These are phyloP conservation scores for Kryphioiulus occultus DNA, from an alignment of 2,888 invertebrate genomes.

Conservation along the genomic window DNA sequence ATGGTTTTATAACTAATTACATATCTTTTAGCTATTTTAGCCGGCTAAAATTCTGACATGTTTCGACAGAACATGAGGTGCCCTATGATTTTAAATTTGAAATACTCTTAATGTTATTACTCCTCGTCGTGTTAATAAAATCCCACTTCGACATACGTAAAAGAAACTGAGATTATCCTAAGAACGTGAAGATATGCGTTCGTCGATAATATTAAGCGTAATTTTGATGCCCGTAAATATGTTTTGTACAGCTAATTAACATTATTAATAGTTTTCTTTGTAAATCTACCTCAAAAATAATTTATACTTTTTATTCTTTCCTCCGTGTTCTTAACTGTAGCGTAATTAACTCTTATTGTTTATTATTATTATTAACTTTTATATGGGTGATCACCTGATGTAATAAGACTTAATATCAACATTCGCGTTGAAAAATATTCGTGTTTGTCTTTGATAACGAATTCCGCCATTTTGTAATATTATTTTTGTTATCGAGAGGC, in stretches of 20 bases:
- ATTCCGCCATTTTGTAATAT: not conserved
- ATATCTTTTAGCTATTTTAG: no score
- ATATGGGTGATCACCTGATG: no score
- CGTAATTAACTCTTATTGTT: no score
- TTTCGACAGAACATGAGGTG: no score
- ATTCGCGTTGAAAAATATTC: not conserved
- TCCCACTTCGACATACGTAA: not conserved
- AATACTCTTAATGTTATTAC: not conserved
- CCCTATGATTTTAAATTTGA: no score
- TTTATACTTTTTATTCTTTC: not conserved
- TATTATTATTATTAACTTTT: no score
- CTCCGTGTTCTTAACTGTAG: no score
- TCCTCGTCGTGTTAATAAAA: not conserved
- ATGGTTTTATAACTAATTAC: no score
- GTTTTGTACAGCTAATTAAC: not conserved
- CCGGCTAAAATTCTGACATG: no score
- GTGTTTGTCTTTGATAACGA: not conserved
- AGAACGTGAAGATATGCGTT: no score
- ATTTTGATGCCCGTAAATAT: not conserved
- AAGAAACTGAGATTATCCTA: not conserved
- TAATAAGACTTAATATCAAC: no score
- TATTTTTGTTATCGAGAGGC: not conserved
- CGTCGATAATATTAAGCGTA: no score
- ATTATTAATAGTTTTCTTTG: not conserved
- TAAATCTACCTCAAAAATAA: constrained; percentile 2